Evolutionary conservation across 2,888 invertebrate genomes (phyloP).

Genomic region (Torymus tubicola): DNA sequence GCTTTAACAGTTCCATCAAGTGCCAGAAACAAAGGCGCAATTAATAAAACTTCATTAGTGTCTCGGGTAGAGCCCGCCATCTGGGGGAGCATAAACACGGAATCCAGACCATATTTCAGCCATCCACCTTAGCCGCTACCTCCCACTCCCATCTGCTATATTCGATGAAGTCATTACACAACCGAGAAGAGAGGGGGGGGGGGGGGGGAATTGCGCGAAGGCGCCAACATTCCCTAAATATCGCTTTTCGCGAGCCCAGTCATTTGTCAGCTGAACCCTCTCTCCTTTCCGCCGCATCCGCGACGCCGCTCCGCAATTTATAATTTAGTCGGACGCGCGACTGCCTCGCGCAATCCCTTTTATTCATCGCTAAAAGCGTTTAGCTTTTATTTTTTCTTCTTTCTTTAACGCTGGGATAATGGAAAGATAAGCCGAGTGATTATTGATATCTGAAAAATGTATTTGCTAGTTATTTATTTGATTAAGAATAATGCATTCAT

Average conservation of each 20-base stretch:
- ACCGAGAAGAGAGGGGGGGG: background rate
- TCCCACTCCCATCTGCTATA: conserved; percentile 1
- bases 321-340: conserved; percentile 32
- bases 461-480: too few relatives aligned
- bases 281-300: background rate
- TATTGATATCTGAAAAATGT: too few relatives aligned
- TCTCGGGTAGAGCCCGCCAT: conserved; percentile 11
- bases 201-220: conserved; percentile 27
- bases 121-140: conserved; percentile 4
- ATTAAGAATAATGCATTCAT: too few relatives aligned
- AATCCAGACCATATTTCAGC: conserved; percentile 44
- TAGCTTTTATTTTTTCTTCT: background rate
- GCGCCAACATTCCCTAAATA: conserved; percentile 47
- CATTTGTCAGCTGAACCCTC: conserved; percentile 43
- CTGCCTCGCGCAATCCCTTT: conserved; percentile 32
- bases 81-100: conserved; percentile 38
- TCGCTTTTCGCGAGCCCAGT: conserved; percentile 37
- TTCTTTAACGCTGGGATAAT: background rate
- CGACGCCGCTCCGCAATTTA: conserved; percentile 42
- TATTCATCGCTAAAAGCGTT: background rate
- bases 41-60: conserved; percentile 51
- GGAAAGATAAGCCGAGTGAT: too few relatives aligned
- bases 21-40: conserved; percentile 36
- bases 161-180: conserved; percentile 47
- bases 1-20: conserved; percentile 12